Conservation (phyloP, 2,797 vertebrate genomes). For the Ptychadena robeensis region DNA sequence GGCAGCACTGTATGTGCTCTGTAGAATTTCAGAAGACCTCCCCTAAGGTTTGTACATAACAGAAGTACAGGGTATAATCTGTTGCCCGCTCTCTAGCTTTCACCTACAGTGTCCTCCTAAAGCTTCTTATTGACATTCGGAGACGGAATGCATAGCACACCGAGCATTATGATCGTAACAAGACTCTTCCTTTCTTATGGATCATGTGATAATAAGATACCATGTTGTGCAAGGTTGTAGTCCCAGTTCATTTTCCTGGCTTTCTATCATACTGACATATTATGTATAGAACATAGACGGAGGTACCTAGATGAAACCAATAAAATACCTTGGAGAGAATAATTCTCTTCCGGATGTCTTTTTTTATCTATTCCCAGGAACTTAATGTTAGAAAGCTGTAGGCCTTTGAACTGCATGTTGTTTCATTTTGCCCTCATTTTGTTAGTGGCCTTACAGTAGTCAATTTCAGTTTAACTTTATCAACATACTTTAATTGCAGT, state of each 20-base stretch:
- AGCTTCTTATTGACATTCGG: neutral
- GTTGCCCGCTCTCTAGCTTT: neutral
- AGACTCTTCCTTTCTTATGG: neutral
- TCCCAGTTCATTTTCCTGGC: neutral
- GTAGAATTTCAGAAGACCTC: constrained; percentile 34
- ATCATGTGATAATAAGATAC: too few relatives aligned
- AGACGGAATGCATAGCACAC: neutral
- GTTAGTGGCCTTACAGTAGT: neutral
- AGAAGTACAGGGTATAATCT: neutral
- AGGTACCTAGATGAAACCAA: neutral
- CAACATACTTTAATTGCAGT: too few relatives aligned
- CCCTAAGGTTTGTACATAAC: neutral
- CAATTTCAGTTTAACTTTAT: too few relatives aligned
- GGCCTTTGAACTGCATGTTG: neutral
- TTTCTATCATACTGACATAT: neutral
- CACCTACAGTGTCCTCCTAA: neutral
- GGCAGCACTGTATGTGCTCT: neutral
- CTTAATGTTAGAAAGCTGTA: neutral
- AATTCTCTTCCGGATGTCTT: too few relatives aligned
- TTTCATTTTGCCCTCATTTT: neutral
- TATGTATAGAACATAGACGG: neutral
- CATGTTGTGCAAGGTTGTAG: too few relatives aligned
- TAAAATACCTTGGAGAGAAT: neutral
- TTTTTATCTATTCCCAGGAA: neutral
- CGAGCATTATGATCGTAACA: neutral